Conservation (phyloP, 2,888 invertebrate species). For the Pyrrhia umbra region DNA sequence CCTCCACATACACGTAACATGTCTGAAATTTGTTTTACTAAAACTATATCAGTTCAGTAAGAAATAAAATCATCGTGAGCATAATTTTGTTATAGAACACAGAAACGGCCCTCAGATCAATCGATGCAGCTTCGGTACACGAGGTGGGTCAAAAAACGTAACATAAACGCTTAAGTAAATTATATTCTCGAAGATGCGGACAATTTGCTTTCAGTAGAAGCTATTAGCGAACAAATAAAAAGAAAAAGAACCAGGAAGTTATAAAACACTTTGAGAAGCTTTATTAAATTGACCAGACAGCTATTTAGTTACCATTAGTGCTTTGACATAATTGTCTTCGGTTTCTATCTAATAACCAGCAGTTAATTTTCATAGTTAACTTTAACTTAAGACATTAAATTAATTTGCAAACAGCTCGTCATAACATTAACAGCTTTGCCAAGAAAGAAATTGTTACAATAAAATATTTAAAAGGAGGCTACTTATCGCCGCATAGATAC, state of each 20-base stretch:
- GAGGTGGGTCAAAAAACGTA: neutral
- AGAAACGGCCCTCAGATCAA: constrained; percentile 1
- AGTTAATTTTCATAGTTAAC: neutral
- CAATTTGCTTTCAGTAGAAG: neutral
- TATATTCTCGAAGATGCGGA: neutral
- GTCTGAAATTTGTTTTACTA: too few relatives aligned
- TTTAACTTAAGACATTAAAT: neutral
- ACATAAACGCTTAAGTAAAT: constrained; percentile 1
- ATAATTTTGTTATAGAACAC: neutral
- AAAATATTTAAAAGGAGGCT: neutral
- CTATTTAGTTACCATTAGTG: neutral
- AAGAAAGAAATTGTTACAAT: neutral
- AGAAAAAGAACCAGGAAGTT: neutral
- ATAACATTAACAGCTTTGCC: neutral
- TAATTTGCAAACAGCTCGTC: neutral
- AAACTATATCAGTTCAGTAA: too few relatives aligned
- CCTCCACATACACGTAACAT: too few relatives aligned
- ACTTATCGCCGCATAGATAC: neutral
- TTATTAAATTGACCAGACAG: neutral
- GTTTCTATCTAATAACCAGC: neutral
- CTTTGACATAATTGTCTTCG: neutral
- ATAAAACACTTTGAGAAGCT: neutral
- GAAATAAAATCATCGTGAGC: too few relatives aligned
- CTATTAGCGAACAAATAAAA: neutral
- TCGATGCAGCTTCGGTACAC: neutral